Base-by-base conservation (phyloP, 2,888 invertebrate genomes). In the Limenitis camilla region DNA sequence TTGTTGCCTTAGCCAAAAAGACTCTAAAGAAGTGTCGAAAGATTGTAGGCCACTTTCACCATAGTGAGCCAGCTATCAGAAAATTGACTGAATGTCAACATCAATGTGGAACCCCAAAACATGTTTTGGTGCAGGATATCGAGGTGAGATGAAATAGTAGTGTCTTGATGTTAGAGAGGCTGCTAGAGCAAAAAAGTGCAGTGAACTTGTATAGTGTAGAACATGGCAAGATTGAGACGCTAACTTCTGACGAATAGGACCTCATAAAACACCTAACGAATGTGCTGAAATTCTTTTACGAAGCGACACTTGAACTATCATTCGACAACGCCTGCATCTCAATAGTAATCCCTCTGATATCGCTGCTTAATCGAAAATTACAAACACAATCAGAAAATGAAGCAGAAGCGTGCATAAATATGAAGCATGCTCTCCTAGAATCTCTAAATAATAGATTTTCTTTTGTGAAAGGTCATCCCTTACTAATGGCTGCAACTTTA, bases 81-180 rank as follows among this genome's bases (percentile, higher is more conserved):
- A 55, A 59, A 58, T 50, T 61, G 52, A 53, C 49, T 19, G 53
- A 57, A 51, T 61, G 53, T 52, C 58, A 58, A 60, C 53, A 60
- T 52, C 50, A 53, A 56, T 59, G 55, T 27, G 33, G 9, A 31
- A 9, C 40, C 1, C n/a, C 38, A 8, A 8, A 40, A 40, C 44
- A 44, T 9, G 35, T 31, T 29, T 31, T 50, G 32, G 36, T 50
- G 4, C 36, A 50, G 38, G 39, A 50, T n/a, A 27, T 59, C 48
- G 60, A 62, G 33, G 55, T 55, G 40, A 54, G 59, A 19, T 52
- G 53, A 53, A 55, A 55, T 40, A 58, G 53, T 49, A 48, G 48
- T 5, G 52, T 48, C 40, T 52, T 54, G 42, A 58, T 56, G 53
- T 42, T 58, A 40, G 31, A 49, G 52, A 48, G 42, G 40, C 49